Evolutionary conservation across 2,888 invertebrate genomes (phyloP).

Genomic region (Alviniconcha strummeri): DNA sequence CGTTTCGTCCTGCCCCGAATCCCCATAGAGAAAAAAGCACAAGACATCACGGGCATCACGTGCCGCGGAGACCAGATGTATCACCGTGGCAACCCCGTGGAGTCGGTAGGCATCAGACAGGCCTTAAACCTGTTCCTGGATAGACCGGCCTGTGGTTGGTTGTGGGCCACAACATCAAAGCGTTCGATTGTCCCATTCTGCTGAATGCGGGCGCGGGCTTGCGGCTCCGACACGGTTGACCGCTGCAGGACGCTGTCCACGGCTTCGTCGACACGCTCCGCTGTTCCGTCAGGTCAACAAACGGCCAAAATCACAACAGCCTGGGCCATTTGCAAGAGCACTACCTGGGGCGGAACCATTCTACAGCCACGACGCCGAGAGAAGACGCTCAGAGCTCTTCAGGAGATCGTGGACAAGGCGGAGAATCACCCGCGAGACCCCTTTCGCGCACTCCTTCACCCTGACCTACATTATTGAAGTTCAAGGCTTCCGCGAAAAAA

Average conservation of each 20-base stretch:
- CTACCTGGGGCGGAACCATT: not conserved
- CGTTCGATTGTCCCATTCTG: slow-evolving; percentile 4
- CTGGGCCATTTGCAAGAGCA: not conserved
- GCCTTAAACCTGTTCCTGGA: not conserved
- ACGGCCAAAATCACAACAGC: not conserved
- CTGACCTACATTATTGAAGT: not conserved
- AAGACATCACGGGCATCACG: not conserved
- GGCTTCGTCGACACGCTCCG: not conserved
- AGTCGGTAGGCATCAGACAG: not conserved
- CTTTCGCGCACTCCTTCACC: not conserved
- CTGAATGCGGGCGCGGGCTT: not conserved
- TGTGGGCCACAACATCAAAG: not conserved
- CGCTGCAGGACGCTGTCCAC: not conserved
- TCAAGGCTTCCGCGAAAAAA: not conserved
- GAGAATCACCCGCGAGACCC: not conserved
- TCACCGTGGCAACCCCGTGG: not conserved
- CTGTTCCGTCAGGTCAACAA: not conserved
- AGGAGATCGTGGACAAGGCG: not conserved
- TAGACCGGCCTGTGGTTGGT: not conserved
- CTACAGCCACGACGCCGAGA: not conserved
- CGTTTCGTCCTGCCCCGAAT: not conserved
- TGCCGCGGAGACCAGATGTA: not conserved
- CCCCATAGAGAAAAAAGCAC: not conserved
- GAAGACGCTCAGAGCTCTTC: slow-evolving; percentile 5
- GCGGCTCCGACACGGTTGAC: not conserved